Evolutionary conservation across 2,888 invertebrate species (phyloP).

Genomic region (Dermolepida albohirtum): DNA sequence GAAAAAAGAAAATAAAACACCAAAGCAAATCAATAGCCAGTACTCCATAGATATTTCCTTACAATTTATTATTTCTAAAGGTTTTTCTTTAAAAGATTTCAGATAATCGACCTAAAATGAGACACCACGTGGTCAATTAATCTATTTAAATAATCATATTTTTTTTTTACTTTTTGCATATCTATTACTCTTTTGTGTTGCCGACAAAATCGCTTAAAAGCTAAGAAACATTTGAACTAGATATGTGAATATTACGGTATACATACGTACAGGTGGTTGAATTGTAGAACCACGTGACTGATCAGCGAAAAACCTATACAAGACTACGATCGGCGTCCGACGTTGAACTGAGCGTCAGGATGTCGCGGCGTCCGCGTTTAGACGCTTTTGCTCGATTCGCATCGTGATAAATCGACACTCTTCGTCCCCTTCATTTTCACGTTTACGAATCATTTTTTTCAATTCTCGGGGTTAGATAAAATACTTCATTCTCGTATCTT

Average conservation of each 20-base stretch:
- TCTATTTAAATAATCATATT: no score
- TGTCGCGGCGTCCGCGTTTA: conserved; percentile 12
- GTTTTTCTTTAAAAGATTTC: no score
- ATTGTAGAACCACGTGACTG: conserved; percentile 2
- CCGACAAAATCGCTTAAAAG: not conserved
- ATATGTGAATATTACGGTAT: not conserved
- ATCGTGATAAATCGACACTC: conserved; percentile 2
- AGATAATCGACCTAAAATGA: no score
- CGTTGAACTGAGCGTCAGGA: conserved; percentile 18
- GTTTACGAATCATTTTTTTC: not conserved
- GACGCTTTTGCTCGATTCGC: conserved; percentile 2
- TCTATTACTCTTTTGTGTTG: no score
- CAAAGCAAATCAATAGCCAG: no score
- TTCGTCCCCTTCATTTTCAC: not conserved
- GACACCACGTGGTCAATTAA: no score
- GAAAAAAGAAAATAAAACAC: no score
- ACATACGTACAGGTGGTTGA: conserved; percentile 39
- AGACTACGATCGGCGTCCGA: not conserved
- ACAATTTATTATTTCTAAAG: no score
- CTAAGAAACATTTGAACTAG: not conserved
- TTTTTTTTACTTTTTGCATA: no score
- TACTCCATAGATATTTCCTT: no score
- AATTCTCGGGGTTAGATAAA: no score
- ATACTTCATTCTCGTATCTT: no score
- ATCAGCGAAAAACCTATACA: not conserved